Base-by-base conservation (phyloP, 2,888 invertebrate genomes). In the Melitaea athalia region DNA sequence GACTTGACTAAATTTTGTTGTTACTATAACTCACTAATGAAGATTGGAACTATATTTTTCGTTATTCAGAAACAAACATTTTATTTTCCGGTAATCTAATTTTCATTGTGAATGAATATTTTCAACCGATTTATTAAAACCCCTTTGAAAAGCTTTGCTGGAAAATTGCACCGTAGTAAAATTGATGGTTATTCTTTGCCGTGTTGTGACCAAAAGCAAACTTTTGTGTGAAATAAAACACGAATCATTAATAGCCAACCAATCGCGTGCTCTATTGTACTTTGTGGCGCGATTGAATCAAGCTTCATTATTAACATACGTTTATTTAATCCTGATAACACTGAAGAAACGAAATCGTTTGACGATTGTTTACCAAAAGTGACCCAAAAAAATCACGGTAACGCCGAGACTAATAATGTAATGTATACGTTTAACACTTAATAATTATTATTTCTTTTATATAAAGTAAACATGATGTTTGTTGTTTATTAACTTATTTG, bases 251-350 rank as follows among this genome's bases (percentile, higher is more conserved):
- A 50, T 64, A 42, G 49, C 17, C 11, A 61, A 33, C 14, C 59
- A 50, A 65, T 69, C 64, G 68, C 68, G 68, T 69, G 68, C 55
- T 45, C 8, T 62, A 52, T 59, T 43, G 55, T 64, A 69, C 61
- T 64, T 24, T 59, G 55, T 43, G 55, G 61, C 61, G 50, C 55
- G 68, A 62, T 69, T 31, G 42, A 59, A 64, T 65, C 61, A 38
- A 14, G 43, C 8, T 11, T 12, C 38, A 53, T 50, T 59, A 69
- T 69, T 59, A 64, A 69, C 55, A 57, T 47, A 11, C 33, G 17
- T 38, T 60, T 61, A 69, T 45, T 43, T 17, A 38, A 50, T 42
- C 61, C 52, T n/a, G 62, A 69, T 62, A 66, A 45, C 15, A 64
- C 64, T 33, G 52, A 24, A 17, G 42, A 50, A 62, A 64, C 47